Evolutionary conservation across 2,797 vertebrate species (phyloP), one percentile per base, ranked within the genome.

Genomic region (Graptemys geographica): DNA sequence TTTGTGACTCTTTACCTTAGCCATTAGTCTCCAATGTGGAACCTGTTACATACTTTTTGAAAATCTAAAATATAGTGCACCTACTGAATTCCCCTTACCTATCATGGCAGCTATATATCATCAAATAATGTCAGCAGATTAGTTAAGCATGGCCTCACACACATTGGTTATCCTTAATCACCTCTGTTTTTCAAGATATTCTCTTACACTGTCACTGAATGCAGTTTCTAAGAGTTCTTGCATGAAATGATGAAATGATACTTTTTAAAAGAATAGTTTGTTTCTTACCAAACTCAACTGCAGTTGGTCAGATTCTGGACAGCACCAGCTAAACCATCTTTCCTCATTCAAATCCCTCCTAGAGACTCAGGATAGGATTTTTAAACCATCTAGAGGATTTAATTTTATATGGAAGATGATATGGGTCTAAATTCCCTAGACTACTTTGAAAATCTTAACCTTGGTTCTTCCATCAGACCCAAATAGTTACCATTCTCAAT

Each of bases 361-460:
- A 25, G 72, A 84, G 41, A 80, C 52, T 44, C 79, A 11, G 21
- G 41, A 21, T 86, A 56, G 72, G 13, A 1, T 69, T 56, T 76
- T 44, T 37, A 25, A 82, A 53, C 37, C 27, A 28, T n/a, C 69
- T 6, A 83, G 28, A 41, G 62, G 6, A 33, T 5, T 37, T 56
- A 9, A 11, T 25, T 81, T 49, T 12, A 41, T n/a, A 53, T 31
- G 6, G 83, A 28, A 81, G 25, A 25, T 8, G 23, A 55, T 12
- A 21, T 0, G 5, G 37, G 31, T 28, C 47, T n/a, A 5, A 2
- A 19, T 19, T 51, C 76, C 52, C 5, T n/a, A 31, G 33, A 47
- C 37, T 52, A n/a, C 0, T 52, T 41, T 31, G 69, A 93, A 93
- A 8, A 33, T 0, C 78, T 53, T 9, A 0, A 47, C 21, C 41